Evolutionary conservation across 2,888 invertebrate species (phyloP).

Genomic region (Spisula subtruncata): DNA sequence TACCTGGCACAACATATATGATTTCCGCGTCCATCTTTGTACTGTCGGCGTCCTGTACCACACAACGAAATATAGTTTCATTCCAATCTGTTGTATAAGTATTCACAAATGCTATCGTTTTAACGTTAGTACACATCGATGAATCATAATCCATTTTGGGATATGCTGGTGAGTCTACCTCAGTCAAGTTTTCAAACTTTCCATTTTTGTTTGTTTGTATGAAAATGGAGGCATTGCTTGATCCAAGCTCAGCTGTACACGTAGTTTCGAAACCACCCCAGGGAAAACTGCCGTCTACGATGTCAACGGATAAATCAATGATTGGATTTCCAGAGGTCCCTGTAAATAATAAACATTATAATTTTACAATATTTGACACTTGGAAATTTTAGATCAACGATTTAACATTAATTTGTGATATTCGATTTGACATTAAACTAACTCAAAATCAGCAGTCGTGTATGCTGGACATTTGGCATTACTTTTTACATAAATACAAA

Average conservation of each 20-base stretch:
- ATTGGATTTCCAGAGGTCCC: slow-evolving; percentile 30
- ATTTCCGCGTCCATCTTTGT: neutral
- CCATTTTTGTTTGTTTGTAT: slow-evolving; percentile 38
- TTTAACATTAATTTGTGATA: too few species aligned
- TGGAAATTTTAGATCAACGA: too few species aligned
- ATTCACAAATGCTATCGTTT: slow-evolving; percentile 11
- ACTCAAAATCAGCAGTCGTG: too few species aligned
- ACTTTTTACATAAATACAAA: too few species aligned
- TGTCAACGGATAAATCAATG: slow-evolving; percentile 37
- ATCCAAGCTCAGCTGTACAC: slow-evolving; percentile 41
- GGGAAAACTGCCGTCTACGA: slow-evolving; percentile 33
- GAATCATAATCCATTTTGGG: neutral
- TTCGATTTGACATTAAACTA: too few species aligned
- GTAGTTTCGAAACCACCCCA: slow-evolving; percentile 28
- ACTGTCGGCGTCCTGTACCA: neutral
- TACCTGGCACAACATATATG: slow-evolving; percentile 36
- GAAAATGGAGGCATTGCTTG: slow-evolving; percentile 13
- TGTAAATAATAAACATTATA: neutral
- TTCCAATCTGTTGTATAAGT: slow-evolving; percentile 36
- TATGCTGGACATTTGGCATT: too few species aligned
- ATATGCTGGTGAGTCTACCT: neutral
- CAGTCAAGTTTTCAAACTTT: neutral
- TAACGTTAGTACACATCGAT: slow-evolving; percentile 21
- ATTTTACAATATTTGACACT: too few species aligned
- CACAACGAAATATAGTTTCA: slow-evolving; percentile 33